phyloP scores from a whole-genome alignment of 1,140 invertebrate species.

The Leptopilina boulardi region DNA sequence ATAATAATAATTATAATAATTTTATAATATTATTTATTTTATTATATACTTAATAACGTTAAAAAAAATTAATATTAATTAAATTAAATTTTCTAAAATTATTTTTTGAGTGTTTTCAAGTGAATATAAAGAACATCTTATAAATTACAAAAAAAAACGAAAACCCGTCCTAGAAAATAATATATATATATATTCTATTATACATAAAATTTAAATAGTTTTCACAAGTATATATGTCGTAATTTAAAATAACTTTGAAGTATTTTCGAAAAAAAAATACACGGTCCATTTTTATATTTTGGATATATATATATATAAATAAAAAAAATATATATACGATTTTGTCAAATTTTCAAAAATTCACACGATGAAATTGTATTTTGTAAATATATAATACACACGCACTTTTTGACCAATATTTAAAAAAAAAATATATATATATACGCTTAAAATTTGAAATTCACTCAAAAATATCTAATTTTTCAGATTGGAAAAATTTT shows the following conservation, averaged over 20 bases:
- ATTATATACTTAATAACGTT: too few relatives aligned
- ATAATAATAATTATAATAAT: too few relatives aligned
- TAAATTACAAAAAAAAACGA: too few relatives aligned
- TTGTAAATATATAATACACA: neutral
- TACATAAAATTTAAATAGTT: neutral
- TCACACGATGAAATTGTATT: neutral
- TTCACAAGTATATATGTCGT: too few relatives aligned
- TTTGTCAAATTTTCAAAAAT: neutral
- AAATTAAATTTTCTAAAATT: neutral
- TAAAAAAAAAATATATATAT: too few relatives aligned
- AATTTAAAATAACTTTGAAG: too few relatives aligned
- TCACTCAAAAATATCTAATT: too few relatives aligned
- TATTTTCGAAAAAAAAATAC: too few relatives aligned
- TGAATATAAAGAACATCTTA: neutral
- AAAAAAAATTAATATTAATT: neutral
- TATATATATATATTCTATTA: neutral
- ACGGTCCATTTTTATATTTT: neutral
- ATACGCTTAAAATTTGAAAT: neutral
- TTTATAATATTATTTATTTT: too few relatives aligned
- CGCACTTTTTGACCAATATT: neutral
- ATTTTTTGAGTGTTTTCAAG: neutral
- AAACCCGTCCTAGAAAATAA: constrained; percentile 3
- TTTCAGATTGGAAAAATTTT: too few relatives aligned
- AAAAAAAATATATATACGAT: too few relatives aligned
- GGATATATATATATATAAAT: too few relatives aligned